These are phyloP conservation scores for Capromys pilorides DNA, from an alignment of 2,797 vertebrate species.

Conservation along the genomic window DNA sequence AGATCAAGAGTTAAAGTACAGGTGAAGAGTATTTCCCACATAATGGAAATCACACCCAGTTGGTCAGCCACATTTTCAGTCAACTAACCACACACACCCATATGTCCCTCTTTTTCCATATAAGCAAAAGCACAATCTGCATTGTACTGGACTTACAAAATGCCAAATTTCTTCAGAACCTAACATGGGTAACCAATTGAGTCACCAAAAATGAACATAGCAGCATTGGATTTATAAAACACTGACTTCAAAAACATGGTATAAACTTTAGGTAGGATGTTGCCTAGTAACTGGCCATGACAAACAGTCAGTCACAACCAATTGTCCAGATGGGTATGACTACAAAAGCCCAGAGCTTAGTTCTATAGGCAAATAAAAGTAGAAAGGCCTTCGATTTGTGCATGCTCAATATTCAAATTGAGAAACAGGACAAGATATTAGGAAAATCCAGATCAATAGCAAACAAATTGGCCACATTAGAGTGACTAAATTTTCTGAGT, in stretches of 20 bases:
- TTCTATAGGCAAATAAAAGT: neutral
- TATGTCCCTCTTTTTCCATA: neutral
- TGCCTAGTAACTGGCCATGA: neutral
- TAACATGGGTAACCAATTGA: neutral
- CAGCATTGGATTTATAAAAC: neutral
- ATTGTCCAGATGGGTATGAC: neutral
- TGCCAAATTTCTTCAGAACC: neutral
- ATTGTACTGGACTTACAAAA: neutral
- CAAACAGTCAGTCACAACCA: neutral
- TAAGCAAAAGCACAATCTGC: constrained; percentile 17
- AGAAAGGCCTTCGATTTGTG: neutral
- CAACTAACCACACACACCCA: neutral
- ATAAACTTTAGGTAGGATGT: neutral
- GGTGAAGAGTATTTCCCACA: neutral
- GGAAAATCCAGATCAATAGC: neutral
- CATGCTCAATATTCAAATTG: neutral
- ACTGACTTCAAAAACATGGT: neutral
- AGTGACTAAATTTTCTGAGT: neutral
- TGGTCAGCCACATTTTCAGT: constrained; percentile 2
- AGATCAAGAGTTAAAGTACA: constrained; percentile 39
- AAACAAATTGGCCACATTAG: neutral
- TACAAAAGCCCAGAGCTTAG: neutral
- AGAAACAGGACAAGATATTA: constrained; percentile 33
- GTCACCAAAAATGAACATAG: constrained; percentile 5
- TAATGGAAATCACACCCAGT: neutral